A percentile compares a stretch with the other conserved stretches of the same genome.
Conservation (phyloP, 2,797 vertebrate species). For the Hydrocynus forskahlii region DNA sequence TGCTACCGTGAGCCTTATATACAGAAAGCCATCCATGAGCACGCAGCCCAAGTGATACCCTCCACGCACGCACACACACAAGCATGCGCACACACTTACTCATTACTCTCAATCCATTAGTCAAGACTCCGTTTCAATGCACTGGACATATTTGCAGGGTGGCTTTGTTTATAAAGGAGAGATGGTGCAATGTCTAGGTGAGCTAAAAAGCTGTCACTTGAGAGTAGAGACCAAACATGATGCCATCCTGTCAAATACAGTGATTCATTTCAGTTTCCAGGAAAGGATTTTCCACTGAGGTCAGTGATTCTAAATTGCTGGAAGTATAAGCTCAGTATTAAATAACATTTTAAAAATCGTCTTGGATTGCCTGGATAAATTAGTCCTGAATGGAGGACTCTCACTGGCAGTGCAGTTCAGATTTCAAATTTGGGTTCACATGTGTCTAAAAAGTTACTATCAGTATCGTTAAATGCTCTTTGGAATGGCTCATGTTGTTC, state of each 20-base stretch:
- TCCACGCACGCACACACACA: slow-evolving; percentile 60
- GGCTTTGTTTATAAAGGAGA: slow-evolving; percentile 56
- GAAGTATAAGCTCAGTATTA: background rate
- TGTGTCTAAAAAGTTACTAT: background rate
- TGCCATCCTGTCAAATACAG: slow-evolving; percentile 49
- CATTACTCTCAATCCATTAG: slow-evolving; percentile 79
- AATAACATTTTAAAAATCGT: background rate
- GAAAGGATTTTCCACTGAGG: slow-evolving; percentile 33
- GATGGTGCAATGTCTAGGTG: slow-evolving; percentile 33
- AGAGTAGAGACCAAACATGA: slow-evolving; percentile 63
- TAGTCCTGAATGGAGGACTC: background rate
- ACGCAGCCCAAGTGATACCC: slow-evolving; percentile 69
- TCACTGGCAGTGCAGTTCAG: no score
- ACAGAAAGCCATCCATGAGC: slow-evolving; percentile 59
- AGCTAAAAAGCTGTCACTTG: slow-evolving; percentile 60
- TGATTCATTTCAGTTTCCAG: slow-evolving; percentile 37
- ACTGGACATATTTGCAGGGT: slow-evolving; percentile 64
- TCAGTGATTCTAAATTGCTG: slow-evolving; percentile 19
- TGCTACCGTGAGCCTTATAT: slow-evolving; percentile 73
- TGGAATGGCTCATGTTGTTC: background rate
- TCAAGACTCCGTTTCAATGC: slow-evolving; percentile 69
- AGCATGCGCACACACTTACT: slow-evolving; percentile 45
- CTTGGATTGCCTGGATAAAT: background rate
- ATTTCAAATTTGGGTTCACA: background rate
- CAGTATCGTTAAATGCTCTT: background rate